Evolutionary conservation across 2,888 invertebrate genomes (phyloP).

Genomic region (Caenorhabditis sp.): DNA sequence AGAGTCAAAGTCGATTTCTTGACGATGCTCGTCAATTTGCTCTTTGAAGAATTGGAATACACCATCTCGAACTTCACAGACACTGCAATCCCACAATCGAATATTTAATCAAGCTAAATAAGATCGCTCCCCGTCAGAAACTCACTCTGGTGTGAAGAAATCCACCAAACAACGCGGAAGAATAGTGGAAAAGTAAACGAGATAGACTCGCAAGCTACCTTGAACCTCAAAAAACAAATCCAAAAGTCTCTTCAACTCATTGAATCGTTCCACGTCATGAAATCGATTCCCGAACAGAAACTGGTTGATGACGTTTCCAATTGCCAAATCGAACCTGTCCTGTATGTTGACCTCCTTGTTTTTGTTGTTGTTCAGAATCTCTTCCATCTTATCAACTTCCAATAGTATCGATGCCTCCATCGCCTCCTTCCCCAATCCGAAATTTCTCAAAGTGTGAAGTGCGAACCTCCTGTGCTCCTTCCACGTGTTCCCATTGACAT

Average conservation of each 20-base stretch:
- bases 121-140: not conserved
- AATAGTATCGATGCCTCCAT: constrained; percentile 65
- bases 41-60: constrained; percentile 61
- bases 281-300: constrained; percentile 67
- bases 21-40: constrained; percentile 64
- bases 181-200: constrained; percentile 14
- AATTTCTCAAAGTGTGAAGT: constrained; percentile 61
- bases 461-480: constrained; percentile 66
- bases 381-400: constrained; percentile 50
- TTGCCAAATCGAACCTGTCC: constrained; percentile 57
- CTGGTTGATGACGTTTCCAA: constrained; percentile 68
- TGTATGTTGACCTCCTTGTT: constrained; percentile 46
- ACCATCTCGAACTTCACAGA: constrained; percentile 41
- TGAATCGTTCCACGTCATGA: constrained; percentile 37
- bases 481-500: constrained; percentile 67
- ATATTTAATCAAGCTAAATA: not conserved
- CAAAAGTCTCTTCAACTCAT: constrained; percentile 13
- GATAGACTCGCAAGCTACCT: constrained; percentile 33
- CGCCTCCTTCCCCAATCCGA: constrained; percentile 68
- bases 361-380: constrained; percentile 34
- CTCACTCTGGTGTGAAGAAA: not conserved
- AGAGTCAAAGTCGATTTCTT: constrained; percentile 47
- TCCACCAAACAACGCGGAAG: constrained; percentile 46
- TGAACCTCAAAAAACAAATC: constrained; percentile 45
- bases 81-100: too few relatives aligned